Evolutionary conservation across 1,140 invertebrate species (phyloP).

Genomic region (Hypsibius dujardini): DNA sequence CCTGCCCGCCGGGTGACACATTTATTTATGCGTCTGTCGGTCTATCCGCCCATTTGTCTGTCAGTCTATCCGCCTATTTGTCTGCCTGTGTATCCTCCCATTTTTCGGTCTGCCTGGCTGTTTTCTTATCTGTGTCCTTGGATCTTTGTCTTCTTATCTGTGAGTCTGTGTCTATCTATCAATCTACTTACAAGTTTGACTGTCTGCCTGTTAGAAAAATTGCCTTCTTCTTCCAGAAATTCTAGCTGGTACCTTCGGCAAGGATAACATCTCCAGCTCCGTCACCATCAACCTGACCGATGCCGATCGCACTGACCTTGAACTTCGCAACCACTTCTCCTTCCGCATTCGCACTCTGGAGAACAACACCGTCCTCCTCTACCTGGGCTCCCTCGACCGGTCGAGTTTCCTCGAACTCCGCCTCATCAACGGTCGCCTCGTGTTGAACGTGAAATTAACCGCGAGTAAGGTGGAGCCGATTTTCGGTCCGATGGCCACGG

Average conservation of each 20-base stretch:
- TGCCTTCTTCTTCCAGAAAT: slow-evolving; percentile 42
- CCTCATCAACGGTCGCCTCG: background rate
- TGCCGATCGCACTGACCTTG: slow-evolving; percentile 7
- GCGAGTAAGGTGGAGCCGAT: background rate
- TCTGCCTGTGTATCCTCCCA: too few species aligned
- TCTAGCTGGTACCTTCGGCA: slow-evolving; percentile 71
- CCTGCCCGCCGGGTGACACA: too few species aligned
- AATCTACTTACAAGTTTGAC: slow-evolving; percentile 20
- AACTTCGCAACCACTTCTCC: background rate
- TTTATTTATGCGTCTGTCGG: too few species aligned
- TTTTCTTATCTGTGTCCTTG: too few species aligned
- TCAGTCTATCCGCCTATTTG: too few species aligned
- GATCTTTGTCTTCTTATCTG: too few species aligned
- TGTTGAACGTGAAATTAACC: background rate
- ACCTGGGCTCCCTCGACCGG: background rate
- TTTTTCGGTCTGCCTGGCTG: too few species aligned
- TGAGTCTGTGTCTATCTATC: too few species aligned
- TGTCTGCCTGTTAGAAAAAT: background rate
- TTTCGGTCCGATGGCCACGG: background rate
- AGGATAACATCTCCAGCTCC: slow-evolving; percentile 50
- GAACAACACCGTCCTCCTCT: background rate
- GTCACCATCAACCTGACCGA: slow-evolving; percentile 20
- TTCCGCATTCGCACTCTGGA: slow-evolving; percentile 3
- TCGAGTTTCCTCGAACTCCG: background rate
- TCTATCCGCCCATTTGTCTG: too few species aligned